phyloP scores from a whole-genome alignment of 2,797 vertebrate species.

The Bovichtus diacanthus region DNA sequence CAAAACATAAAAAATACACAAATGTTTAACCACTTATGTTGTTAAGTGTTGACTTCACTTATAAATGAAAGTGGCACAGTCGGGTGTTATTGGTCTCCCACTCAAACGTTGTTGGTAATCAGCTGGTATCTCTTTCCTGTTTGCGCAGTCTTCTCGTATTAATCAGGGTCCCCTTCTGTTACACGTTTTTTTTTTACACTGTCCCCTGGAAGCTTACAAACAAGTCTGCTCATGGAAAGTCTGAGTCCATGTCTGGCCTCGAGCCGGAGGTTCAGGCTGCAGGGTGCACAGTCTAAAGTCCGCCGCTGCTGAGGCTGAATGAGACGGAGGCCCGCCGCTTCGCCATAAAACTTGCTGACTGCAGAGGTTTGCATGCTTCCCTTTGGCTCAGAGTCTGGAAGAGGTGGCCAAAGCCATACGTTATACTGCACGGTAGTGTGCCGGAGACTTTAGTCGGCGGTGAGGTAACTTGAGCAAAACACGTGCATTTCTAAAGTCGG shows the following conservation, averaged over 20 bases:
- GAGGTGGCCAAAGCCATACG: constrained; percentile 46
- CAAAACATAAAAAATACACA: neutral
- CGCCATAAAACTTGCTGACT: constrained; percentile 66
- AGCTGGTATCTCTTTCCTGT: constrained; percentile 22
- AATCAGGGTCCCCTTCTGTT: constrained; percentile 17
- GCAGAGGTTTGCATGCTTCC: constrained; percentile 55
- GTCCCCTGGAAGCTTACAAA: constrained; percentile 80
- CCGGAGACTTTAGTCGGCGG: constrained; percentile 46
- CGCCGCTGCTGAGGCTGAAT: constrained; percentile 72
- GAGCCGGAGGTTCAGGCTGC: constrained; percentile 70
- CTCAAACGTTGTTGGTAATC: neutral
- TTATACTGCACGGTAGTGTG: constrained; percentile 61
- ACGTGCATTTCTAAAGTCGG: constrained; percentile 14
- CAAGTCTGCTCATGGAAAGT: constrained; percentile 91
- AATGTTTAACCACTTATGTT: constrained; percentile 3
- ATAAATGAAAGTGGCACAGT: neutral
- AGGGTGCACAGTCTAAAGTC: constrained; percentile 47
- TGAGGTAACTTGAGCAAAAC: constrained; percentile 65
- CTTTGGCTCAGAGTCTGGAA: constrained; percentile 52
- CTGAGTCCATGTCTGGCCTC: constrained; percentile 83
- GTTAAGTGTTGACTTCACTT: neutral
- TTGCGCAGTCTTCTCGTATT: constrained; percentile 47
- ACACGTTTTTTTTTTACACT: constrained; percentile 34
- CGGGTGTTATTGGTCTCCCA: constrained; percentile 22
- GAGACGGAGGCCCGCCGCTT: constrained; percentile 55